Conservation (phyloP, 2,888 invertebrate species). For the Carcina quercana region DNA sequence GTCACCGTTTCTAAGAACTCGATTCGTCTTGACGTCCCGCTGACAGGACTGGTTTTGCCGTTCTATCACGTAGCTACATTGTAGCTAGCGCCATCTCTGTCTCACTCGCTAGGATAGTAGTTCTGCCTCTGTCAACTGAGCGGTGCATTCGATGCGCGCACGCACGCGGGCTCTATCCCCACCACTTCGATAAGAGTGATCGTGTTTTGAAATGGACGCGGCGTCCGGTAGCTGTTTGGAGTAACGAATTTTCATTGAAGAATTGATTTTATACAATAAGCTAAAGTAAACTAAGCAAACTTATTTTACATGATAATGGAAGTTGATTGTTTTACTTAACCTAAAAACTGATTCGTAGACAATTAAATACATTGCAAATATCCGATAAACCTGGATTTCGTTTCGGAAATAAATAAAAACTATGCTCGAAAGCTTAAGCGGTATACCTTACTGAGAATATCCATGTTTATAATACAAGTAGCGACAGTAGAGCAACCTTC, state of each 20-base stretch:
- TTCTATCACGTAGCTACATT: constrained; percentile 59
- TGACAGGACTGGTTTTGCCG: constrained; percentile 73
- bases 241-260: constrained; percentile 56
- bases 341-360: no score
- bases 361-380: no score
- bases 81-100: constrained; percentile 45
- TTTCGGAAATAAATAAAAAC: no score
- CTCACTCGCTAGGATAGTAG: constrained; percentile 22
- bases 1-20: constrained; percentile 72
- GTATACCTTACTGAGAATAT: no score
- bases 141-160: constrained; percentile 62
- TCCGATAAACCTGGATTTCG: no score
- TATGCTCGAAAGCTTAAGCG: no score
- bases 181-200: constrained; percentile 61
- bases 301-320: no score
- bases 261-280: constrained; percentile 21
- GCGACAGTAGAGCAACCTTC: no score
- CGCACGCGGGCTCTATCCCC: constrained; percentile 64
- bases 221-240: constrained; percentile 61
- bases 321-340: no score
- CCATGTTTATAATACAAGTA: no score
- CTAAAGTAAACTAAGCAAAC: no score
- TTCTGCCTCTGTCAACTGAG: constrained; percentile 32
- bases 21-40: constrained; percentile 70
- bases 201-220: constrained; percentile 61